Base-by-base conservation (phyloP, 2,888 invertebrate species). In the Watsonalla cultraria region DNA sequence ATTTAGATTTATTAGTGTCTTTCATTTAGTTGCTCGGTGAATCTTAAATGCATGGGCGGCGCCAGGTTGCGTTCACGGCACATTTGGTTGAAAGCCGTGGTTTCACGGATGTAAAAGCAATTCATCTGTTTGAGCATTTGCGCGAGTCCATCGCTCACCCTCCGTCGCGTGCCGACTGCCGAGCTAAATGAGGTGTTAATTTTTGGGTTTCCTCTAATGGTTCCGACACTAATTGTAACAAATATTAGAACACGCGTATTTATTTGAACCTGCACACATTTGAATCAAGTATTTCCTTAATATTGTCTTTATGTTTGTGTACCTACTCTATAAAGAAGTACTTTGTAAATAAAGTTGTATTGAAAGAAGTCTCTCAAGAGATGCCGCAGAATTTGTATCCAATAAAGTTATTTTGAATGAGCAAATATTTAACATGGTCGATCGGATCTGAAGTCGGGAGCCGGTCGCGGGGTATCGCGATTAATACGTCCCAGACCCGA, bases 391-490 rank as follows among this genome's bases (percentile, higher is more conserved):
- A 55, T 59, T 56, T 52, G 54, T 61, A 61, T 57, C 55, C 61
- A 58, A 64, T 62, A 64, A 61, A 60, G 53, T 58, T 64, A 61
- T 57, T 66, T 65, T 62, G 60, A 63, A 74, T 70, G 62, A 68
- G 65, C 62, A 69, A 73, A 75, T 71, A 75, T 75, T 72, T 70
- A 68, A 65, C 66, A 62, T 64, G 59, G 59, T 47, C 70, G 78
- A 80, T 82, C 61, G 56, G 61, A 78, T 80, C 75, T 67, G 72
- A 66, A 77, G 68, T 72, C 78, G 68, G 81, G 65, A 80, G 76
- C 83, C 80, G 78, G 84, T 82, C 80, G 76, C 68, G 67, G 72
- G 68, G 65, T 76, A 80, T 82, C 78, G 72, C 79, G 84, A 86
- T 88, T 85, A 80, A 86, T 85, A 82, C 75, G 78, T 86, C 79